Evolutionary conservation across 2,888 invertebrate genomes (phyloP).

Genomic region (Sycophila texana): DNA sequence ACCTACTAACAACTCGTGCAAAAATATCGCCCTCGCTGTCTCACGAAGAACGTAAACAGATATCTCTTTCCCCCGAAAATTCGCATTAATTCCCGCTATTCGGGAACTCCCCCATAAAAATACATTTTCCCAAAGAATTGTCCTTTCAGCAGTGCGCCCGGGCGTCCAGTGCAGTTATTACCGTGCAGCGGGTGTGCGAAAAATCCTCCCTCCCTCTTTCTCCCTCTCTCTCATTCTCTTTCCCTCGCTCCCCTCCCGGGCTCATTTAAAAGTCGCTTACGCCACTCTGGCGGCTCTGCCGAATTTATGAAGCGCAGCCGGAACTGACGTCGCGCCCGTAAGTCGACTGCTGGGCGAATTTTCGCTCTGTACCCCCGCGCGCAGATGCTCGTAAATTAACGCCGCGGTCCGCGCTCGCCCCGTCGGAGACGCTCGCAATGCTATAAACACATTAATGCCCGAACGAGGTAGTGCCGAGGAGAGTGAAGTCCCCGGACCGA

Average conservation of each 20-base stretch:
- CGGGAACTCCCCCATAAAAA: not conserved
- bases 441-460: conserved; percentile 51
- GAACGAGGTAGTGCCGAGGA: not conserved
- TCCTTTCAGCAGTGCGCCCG: not conserved
- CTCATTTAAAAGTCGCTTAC: conserved; percentile 51
- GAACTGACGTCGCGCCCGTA: conserved; percentile 49
- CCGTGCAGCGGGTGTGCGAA: conserved; percentile 6
- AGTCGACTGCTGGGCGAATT: conserved; percentile 39
- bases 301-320: conserved; percentile 53
- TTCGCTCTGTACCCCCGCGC: conserved; percentile 10
- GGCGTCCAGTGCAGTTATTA: conserved; percentile 30
- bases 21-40: too few relatives aligned
- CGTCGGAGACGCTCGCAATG: conserved; percentile 22
- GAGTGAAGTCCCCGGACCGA: not conserved
- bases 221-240: conserved; percentile 2
- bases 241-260: not conserved
- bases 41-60: not conserved
- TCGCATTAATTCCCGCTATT: not conserved
- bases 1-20: too few relatives aligned
- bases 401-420: not conserved
- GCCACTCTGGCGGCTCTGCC: conserved; percentile 18
- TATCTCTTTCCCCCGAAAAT: conserved; percentile 6
- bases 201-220: conserved; percentile 15
- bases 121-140: conserved; percentile 16
- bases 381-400: conserved; percentile 46